phyloP scores from a whole-genome alignment of 2,797 vertebrate genomes.

The Karalla daura region DNA sequence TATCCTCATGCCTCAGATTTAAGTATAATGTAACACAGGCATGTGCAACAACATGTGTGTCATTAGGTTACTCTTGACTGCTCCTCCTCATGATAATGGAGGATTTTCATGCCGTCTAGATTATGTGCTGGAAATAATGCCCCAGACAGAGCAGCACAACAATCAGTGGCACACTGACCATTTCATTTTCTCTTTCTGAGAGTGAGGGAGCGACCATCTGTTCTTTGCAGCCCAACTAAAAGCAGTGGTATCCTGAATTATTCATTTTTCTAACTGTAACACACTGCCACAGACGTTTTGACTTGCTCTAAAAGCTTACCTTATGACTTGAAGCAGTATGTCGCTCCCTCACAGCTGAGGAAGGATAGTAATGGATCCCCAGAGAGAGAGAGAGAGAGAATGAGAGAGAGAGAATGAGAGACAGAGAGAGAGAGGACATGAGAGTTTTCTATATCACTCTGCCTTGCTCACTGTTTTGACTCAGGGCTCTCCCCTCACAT shows the following conservation, averaged over 20 bases:
- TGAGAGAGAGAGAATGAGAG: too few relatives aligned
- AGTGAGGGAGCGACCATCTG: conserved; percentile 63
- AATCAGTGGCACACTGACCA: conserved; percentile 73
- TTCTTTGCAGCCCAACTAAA: conserved; percentile 68
- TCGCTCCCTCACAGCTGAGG: conserved; percentile 52
- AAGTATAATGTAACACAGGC: conserved; percentile 60
- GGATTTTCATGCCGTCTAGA: conserved; percentile 65
- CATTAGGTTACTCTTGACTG: conserved; percentile 67
- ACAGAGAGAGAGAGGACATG: too few relatives aligned
- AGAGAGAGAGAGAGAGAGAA: too few relatives aligned
- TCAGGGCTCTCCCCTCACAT: conserved; percentile 29
- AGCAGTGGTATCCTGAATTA: conserved; percentile 75
- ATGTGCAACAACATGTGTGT: conserved; percentile 65
- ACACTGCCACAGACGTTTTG: conserved; percentile 70
- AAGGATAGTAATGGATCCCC: conserved; percentile 73
- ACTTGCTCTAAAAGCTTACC: conserved; percentile 77
- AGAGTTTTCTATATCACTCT: conserved; percentile 66
- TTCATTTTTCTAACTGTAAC: conserved; percentile 76
- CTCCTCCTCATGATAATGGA: conserved; percentile 63
- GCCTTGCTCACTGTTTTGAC: conserved; percentile 38
- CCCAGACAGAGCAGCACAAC: conserved; percentile 51
- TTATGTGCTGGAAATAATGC: conserved; percentile 72
- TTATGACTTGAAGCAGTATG: conserved; percentile 57
- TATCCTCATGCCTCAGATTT: conserved; percentile 61
- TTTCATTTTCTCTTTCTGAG: conserved; percentile 56